Evolutionary conservation across 2,888 invertebrate genomes (phyloP), one percentile per base, ranked within the genome.

Genomic region (Spodoptera littoralis): DNA sequence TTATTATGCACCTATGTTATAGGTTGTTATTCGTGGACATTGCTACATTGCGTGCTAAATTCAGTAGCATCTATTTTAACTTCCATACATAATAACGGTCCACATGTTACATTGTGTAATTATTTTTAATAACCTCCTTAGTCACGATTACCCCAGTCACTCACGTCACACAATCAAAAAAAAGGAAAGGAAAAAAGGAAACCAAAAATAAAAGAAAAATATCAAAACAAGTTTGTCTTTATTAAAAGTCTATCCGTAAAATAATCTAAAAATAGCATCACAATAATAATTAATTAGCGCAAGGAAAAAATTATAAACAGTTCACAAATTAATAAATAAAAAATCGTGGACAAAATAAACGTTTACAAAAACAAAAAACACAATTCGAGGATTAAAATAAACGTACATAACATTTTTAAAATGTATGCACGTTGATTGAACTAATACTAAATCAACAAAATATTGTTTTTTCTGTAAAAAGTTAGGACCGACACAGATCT

Each of bases 251-350:
- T 91, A 90, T 86, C 85, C 84, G 86, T 92, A 92, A 91, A 91
- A 88, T 91, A 88, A 89, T 90, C 89, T 92, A 92, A 92, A 90
- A 93, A 89, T 93, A 93, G 89, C 92, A 93, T 93, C 92, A 92
- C 93, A 92, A 88, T 88, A 84, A 76, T 72, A 72, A 72, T 65
- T 60, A 65, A 87, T 88, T 84, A 89, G 87, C 89, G 87, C 89
- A 86, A 83, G 81, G 71, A 86, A 88, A 52, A 56, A 88, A 79
- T 71, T 80, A 84, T 84, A 88, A 88, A 88, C 83, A 80, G 79
- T 84, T 86, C 84, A 88, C 65, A 85, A 83, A 85, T 63, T 36
- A 72, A 76, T 76, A 65, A 76, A 78, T 79, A 79, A 82, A 81
- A 83, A 81, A 83, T 77, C 74, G 76, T 82, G 85, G 79, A 74